Conservation (phyloP, 2,797 vertebrate species). For the Sciurus vulgaris region DNA sequence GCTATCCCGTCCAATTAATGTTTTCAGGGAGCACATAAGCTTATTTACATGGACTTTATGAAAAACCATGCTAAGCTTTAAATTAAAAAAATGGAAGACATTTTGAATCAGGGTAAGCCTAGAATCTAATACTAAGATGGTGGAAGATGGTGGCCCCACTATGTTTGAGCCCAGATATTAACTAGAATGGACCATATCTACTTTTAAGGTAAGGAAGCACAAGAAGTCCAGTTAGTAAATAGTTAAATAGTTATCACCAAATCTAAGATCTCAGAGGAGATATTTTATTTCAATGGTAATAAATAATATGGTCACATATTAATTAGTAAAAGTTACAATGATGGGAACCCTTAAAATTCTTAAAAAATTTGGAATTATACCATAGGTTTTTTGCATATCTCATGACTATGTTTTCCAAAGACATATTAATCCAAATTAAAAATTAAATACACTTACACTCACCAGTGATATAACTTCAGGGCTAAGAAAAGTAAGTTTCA, state of each 20-base stretch:
- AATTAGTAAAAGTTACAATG: slow-evolving; percentile 74
- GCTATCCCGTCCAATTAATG: neutral
- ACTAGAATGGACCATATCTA: slow-evolving; percentile 11
- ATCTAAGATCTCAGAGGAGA: slow-evolving; percentile 63
- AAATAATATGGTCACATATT: slow-evolving; percentile 81
- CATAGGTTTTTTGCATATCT: slow-evolving; percentile 41
- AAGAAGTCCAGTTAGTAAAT: neutral
- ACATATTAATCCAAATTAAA: slow-evolving; percentile 63
- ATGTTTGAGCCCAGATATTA: neutral
- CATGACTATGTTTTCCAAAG: slow-evolving; percentile 53
- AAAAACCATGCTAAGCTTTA: slow-evolving; percentile 26
- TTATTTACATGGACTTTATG: neutral
- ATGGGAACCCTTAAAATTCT: slow-evolving; percentile 62
- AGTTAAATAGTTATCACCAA: slow-evolving; percentile 33
- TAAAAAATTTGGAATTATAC: slow-evolving; percentile 61
- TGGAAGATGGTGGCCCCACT: neutral
- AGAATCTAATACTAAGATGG: slow-evolving; percentile 14
- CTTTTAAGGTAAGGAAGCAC: slow-evolving; percentile 27
- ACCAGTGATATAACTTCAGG: slow-evolving; percentile 40
- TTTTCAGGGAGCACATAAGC: neutral
- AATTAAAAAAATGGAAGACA: slow-evolving; percentile 45
- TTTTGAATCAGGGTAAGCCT: neutral
- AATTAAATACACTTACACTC: slow-evolving; percentile 61
- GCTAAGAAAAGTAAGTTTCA: slow-evolving; percentile 45
- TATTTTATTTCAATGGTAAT: slow-evolving; percentile 82